Conservation (phyloP, 1,140 invertebrate species). For the Drosophila lacertosa region DNA sequence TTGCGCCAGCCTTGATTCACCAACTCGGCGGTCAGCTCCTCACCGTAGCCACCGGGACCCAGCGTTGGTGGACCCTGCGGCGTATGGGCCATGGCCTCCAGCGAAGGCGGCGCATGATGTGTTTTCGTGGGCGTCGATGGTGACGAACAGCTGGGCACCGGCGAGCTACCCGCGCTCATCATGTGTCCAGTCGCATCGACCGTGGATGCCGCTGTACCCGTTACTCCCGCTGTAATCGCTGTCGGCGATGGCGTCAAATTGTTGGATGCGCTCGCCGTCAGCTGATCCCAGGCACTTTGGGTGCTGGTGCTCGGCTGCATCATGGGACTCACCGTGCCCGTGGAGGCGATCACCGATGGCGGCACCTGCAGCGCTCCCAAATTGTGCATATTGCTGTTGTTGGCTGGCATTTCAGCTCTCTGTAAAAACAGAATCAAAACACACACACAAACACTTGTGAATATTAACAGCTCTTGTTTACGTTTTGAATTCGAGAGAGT, state of each 20-base stretch:
- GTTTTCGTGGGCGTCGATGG: conserved; percentile 81
- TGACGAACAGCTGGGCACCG: conserved; percentile 72
- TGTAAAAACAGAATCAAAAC: conserved; percentile 49
- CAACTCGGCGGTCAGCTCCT: conserved; percentile 87
- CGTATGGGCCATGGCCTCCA: conserved; percentile 79
- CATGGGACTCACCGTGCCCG: conserved; percentile 55
- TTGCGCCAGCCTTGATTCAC: conserved; percentile 97
- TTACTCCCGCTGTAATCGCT: conserved; percentile 22
- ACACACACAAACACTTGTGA: conserved; percentile 42
- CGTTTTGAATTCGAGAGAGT: conserved; percentile 27
- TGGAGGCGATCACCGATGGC: conserved; percentile 74
- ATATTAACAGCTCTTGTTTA: conserved; percentile 41
- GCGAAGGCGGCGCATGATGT: conserved; percentile 58
- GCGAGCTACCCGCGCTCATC: conserved; percentile 71
- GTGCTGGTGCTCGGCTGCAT: conserved; percentile 56
- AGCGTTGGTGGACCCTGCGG: conserved; percentile 75
- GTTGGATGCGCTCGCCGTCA: conserved; percentile 75
- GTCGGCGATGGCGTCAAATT: conserved; percentile 67
- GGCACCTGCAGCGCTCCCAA: conserved; percentile 49
- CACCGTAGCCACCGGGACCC: conserved; percentile 71
- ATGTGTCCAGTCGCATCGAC: conserved; percentile 26
- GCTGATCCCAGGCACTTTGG: conserved; percentile 80
- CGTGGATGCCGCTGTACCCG: neutral
- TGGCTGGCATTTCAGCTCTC: conserved; percentile 73
- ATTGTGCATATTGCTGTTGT: conserved; percentile 75